Evolutionary conservation across 2,888 invertebrate species (phyloP), one percentile per base, ranked within the genome.

Genomic region (Harpalus rufipes): DNA sequence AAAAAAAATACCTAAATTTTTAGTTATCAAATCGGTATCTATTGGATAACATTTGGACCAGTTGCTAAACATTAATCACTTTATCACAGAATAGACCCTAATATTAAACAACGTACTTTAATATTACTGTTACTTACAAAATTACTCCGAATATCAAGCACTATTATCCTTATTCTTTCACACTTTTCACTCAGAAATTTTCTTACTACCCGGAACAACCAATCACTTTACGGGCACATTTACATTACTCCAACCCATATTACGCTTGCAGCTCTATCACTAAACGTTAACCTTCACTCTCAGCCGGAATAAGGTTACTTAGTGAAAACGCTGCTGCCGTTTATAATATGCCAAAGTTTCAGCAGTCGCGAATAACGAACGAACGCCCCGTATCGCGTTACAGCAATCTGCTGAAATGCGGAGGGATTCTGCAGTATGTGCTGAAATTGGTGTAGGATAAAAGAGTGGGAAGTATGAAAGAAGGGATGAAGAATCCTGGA

Each of bases 371-470:
- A 25, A 25, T 25, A 25, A 3, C 25, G 25, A 25, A 8, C n/a
- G 72, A 32, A 76, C 83, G 83, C 83, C 83, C 72, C 74, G 59
- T 83, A 83, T 81, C 21, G 21, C n/a, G 63, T 83, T 83, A 74
- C 83, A 14, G 74, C n/a, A n/a, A 74, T 51, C 74, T 58, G 56
- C 58, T 44, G 56, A 56, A 18, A 56, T 12, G 25, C 7, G 12
- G n/a, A 10, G 1, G 76, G 76, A 56, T 56, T 41, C 18, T 72
- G 72, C 72, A 72, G 16, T 14, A 14, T 12, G 41, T n/a, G 44
- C 6, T 7, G 39, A 7, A 16, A 41, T 72, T 8, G 18, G 10
- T 8, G 8, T 0, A 14, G 72, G 16, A 10, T 10, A 44, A 44
- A 5, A 10, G 10, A 10, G 44, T 44, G 44, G 7, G 44, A 44